These are phyloP conservation scores for Sebastes matsubarae DNA, from an alignment of 2,797 vertebrate genomes.

Conservation along the genomic window DNA sequence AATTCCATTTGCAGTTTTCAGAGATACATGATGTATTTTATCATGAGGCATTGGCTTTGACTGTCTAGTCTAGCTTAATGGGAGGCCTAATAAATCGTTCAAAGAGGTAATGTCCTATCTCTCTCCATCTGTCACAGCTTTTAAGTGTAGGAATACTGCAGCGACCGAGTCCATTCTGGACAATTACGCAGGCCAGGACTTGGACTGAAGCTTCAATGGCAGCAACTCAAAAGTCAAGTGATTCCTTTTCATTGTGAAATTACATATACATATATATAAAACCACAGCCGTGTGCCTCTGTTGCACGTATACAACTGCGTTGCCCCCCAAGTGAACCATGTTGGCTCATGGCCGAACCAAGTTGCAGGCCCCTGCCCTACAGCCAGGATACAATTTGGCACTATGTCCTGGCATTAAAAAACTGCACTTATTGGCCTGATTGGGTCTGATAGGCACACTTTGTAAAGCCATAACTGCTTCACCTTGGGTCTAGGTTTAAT, in stretches of 20 bases:
- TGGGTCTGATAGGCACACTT: conserved; percentile 44
- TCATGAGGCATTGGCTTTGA: conserved; percentile 11
- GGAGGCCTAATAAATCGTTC: conserved; percentile 41
- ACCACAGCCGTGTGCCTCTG: background rate
- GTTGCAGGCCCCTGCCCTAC: conserved; percentile 23
- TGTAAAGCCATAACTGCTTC: conserved; percentile 48
- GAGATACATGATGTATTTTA: conserved; percentile 24
- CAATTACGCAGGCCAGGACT: conserved; percentile 12
- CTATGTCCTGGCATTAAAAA: conserved; percentile 38
- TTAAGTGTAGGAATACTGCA: conserved; percentile 42
- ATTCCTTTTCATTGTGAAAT: background rate
- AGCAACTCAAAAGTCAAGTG: conserved; percentile 17
- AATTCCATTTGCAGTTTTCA: conserved; percentile 21
- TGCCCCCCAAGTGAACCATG: conserved; percentile 2
- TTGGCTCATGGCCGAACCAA: conserved; percentile 9
- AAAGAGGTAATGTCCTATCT: conserved; percentile 36
- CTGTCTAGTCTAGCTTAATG: conserved; percentile 27
- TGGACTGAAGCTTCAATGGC: conserved; percentile 18
- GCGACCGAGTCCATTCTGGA: conserved; percentile 27
- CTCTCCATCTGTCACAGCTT: conserved; percentile 51
- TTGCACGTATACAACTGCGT: background rate
- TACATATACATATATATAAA: background rate
- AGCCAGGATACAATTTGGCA: conserved; percentile 49
- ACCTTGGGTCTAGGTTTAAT: conserved; percentile 64
- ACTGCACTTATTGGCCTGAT: conserved; percentile 50